Evolutionary conservation across 1,140 invertebrate genomes (phyloP), one percentile per base, ranked within the genome.

Genomic region (Drosophila eugracilis): DNA sequence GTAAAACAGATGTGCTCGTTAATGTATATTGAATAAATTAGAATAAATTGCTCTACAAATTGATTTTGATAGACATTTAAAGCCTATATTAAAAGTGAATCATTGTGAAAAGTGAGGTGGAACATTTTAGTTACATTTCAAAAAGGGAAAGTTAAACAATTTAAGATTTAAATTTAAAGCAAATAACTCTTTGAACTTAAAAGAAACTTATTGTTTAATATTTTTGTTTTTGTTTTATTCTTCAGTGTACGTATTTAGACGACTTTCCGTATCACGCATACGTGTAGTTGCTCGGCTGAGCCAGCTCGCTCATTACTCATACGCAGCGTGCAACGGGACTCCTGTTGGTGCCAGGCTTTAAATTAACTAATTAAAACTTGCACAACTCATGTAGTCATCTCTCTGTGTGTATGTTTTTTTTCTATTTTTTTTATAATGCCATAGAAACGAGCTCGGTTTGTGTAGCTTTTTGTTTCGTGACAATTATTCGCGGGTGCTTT

Each of bases 331-430:
- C 52, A 73, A 62, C 44, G 59, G 66, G 53, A 47, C 66, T 85
- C 63, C 62, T 66, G 65, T 75, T 75, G 83, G 69, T 65, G 83
- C 78, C 78, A 78, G 58, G 66, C 83, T 78, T 78, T 88, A 78
- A 88, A 88, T 88, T 88, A 88, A 88, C 83, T 88, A 88, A 88
- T 88, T 88, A 88, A 88, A 88, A 88, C 74, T 88, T 88, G 70
- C 60, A 75, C 70, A 88, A 69, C 81, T 77, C 54, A 34, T 67
- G 49, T 24, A 42, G 53, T 50, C 42, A 36, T 48, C 69, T 73
- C 45, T 21, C 12, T n/a, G n/a, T n/a, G n/a, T n/a, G n/a, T n/a
- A n/a, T n/a, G n/a, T n/a, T n/a, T n/a, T n/a, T n/a, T 50, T n/a
- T 2, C 5, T 39, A 10, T 19, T 4, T 9, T 47, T 21, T 47